Base-by-base conservation (phyloP, 2,888 invertebrate genomes). In the Ectobius pallidus region DNA sequence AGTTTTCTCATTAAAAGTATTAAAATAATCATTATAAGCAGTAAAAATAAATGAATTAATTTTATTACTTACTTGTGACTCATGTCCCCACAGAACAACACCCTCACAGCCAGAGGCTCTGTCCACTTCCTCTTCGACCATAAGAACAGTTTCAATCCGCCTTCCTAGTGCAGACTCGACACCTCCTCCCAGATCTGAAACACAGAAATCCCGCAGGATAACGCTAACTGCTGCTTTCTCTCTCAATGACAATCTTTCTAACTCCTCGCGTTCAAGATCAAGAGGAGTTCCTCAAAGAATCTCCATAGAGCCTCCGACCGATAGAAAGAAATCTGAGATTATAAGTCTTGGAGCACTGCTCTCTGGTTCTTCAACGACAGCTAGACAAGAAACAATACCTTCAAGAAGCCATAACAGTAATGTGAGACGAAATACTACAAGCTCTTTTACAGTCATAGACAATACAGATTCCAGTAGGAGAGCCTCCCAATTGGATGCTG, bases 51-150 rank as follows among this genome's bases (percentile, higher is more conserved):
- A n/a, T n/a, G n/a, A n/a, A n/a, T n/a, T n/a, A n/a, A n/a, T n/a
- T n/a, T n/a, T n/a, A n/a, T 34, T 11, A 34, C 27, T 55, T 7
- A 14, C n/a, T 42, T 65, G 25, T 65, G 65, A 14, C 42, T 63
- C 39, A 14, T 65, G 44, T 74, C 70, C 70, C 72, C 63, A 39
- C 74, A 74, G 74, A 72, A n/a, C n/a, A n/a, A n/a, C n/a, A n/a
- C n/a, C n/a, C n/a, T 16, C 58, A 11, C 27, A 30, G 58, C 32
- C 30, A 58, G 58, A 27, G n/a, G 58, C 58, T 32, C 22, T 58
- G n/a, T 9, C 58, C 30, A 58, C 58, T n/a, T 58, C 58, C 4
- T 30, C 58, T 25, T 30, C 58, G 27, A 30, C 30, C 58, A 30
- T 16, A 55, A 55, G 4, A 16, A 58, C 32, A 7, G n/a, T 30